Evolutionary conservation across 1,140 invertebrate genomes (phyloP), one percentile per base, ranked within the genome.

Genomic region (Drosophila saltans): DNA sequence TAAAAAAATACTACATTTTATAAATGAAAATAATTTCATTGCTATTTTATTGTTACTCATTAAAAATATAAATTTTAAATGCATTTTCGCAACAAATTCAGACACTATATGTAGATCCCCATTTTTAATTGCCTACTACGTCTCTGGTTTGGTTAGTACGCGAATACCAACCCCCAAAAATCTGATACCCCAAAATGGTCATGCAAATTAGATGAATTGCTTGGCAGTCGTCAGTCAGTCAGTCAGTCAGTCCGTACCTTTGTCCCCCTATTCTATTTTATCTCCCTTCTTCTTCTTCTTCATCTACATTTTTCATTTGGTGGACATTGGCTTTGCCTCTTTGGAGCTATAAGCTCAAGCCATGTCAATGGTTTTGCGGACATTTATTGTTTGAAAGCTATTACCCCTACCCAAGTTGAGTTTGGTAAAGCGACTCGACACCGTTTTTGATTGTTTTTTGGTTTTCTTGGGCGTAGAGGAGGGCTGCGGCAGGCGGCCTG

Each of bases 381-480:
- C 91, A 92, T 92, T 92, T 92, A 92, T 92, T 92, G 91, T 92
- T 92, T 91, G 91, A 91, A 92, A 92, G 90, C 91, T 92, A 92
- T 92, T 92, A 92, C 90, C 88, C 91, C 79, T 91, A 60, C 82
- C 69, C 70, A 36, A 16, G 16, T 16, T 30, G 57, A 69, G 69
- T 52, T 41, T 60, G 65, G 68, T 43, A 73, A 67, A 67, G 74
- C 74, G 75, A 88, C 83, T 85, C 85, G 75, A 90, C 85, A 90
- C 85, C 85, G 81, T 90, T 90, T 90, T 90, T 90, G 85, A 90
- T 90, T 90, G 85, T 90, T 90, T 82, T 80, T 80, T 60, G 66
- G 70, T 66, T n/a, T 40, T 26, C 16, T 48, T 30, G n/a, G 36
- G 11, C 28, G 57, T 26, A 4, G 28, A 16, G 33, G 26, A 26